Percentiles rank a stretch among this genome's conserved stretches.
Evolutionary conservation across 2,888 invertebrate species (phyloP).

Genomic region (Pseudanteris insignis): DNA sequence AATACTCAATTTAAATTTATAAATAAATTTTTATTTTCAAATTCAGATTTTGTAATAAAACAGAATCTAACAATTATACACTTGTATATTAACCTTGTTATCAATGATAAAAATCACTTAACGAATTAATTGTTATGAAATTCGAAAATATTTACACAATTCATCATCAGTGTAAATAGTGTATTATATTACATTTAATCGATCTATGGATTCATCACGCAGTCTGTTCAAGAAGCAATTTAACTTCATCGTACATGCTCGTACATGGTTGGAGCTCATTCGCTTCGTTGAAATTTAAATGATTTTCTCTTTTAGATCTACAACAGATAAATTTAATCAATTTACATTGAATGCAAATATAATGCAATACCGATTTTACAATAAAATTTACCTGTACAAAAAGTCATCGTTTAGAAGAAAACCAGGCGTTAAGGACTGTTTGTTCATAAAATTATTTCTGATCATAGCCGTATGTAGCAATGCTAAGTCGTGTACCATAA

Average conservation of each 20-base stretch:
- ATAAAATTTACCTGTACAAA: too few relatives aligned
- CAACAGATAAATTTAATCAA: slow-evolving; percentile 32
- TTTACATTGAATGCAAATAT: too few relatives aligned
- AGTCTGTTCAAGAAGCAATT: slow-evolving; percentile 68
- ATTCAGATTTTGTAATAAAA: not conserved
- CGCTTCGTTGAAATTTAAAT: slow-evolving; percentile 57
- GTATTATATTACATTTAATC: slow-evolving; percentile 14
- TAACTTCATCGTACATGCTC: slow-evolving; percentile 69
- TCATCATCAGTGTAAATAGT: slow-evolving; percentile 7
- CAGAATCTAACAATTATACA: not conserved
- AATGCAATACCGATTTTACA: too few relatives aligned
- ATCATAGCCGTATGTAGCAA: too few relatives aligned
- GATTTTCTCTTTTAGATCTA: slow-evolving; percentile 53
- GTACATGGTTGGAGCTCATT: slow-evolving; percentile 64
- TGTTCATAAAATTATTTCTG: too few relatives aligned
- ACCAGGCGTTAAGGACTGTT: too few relatives aligned
- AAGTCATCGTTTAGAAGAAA: too few relatives aligned
- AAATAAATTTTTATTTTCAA: not conserved
- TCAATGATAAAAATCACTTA: slow-evolving; percentile 3
- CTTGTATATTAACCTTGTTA: not conserved
- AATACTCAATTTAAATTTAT: too few relatives aligned
- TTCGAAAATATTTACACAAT: slow-evolving; percentile 13
- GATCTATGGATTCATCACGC: slow-evolving; percentile 30
- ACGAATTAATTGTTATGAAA: slow-evolving; percentile 11
- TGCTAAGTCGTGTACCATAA: too few relatives aligned